Base-by-base conservation (phyloP, 2,888 invertebrate species). In the Catonia carolina region DNA sequence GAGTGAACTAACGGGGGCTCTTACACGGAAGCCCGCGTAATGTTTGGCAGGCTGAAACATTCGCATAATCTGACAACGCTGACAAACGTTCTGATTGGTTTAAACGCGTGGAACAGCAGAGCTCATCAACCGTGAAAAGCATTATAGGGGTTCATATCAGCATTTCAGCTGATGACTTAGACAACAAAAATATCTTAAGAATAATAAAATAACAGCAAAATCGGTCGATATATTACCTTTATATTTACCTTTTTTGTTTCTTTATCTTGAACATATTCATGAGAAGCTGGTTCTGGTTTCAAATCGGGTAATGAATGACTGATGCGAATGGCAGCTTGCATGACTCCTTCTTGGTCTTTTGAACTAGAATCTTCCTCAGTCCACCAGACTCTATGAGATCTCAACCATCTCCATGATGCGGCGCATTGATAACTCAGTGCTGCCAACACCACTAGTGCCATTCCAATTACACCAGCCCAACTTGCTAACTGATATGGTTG, bases 291-390 rank as follows among this genome's bases (percentile, higher is more conserved):
- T 63, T 85, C 84, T 0, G 81, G 80, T 67, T 85, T 84, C 48
- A 87, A 77, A 66, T 87, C 86, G 0, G 87, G 87, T 18, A 86
- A 71, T 0, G 86, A 86, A 69, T 85, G 85, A 65, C 85, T 85
- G 71, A 87, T 86, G 54, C 84, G 78, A 58, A 86, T 84, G 3
- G 85, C 82, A 1, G 84, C 80, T 66, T 85, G 84, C 6, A 81
- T 78, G 1, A 81, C 79, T 61, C 77, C 78, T 63, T 79, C 78
- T 58, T 77, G 75, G 0, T 77, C 64, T 23, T 27, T 22, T n/a
- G 23, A 23, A 10, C 45, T 27, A 3, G 12, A n/a, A 12, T 45
- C 45, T 15, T 65, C 66, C n/a, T 68, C 68, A 14, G 7, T 27
- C 45, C 45, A 45, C 27, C 70, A 71, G 48, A 61, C 50, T 22